These are phyloP conservation scores for Theristicus caerulescens DNA, from an alignment of 2,113 vertebrate genomes.

Conservation along the genomic window DNA sequence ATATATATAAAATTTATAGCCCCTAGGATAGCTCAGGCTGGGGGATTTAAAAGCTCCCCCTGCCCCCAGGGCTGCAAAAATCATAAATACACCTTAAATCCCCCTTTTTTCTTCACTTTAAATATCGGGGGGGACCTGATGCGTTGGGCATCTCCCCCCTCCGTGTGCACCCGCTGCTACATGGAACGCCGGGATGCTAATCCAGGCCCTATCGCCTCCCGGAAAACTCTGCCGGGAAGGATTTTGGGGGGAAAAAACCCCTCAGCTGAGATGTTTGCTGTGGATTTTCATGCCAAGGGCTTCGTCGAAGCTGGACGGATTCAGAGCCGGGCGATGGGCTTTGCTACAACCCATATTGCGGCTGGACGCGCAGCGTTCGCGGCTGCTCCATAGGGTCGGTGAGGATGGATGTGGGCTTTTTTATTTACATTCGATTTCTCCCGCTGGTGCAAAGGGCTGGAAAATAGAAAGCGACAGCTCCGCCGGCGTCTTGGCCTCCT, in stretches of 20 bases:
- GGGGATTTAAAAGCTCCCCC: neutral
- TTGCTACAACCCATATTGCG: fast-evolving
- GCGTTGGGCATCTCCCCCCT: fast-evolving
- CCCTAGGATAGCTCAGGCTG: neutral
- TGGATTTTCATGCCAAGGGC: neutral
- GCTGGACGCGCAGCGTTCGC: fast-evolving
- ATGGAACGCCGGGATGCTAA: fast-evolving
- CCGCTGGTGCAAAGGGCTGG: neutral
- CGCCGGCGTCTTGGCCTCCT: neutral
- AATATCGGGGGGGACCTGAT: fast-evolving
- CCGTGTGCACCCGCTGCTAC: fast-evolving
- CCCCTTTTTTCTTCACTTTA: neutral
- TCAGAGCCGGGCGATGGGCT: fast-evolving
- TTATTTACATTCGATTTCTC: neutral
- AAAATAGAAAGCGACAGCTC: conserved; percentile 21
- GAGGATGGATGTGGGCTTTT: neutral
- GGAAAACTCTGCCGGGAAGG: neutral
- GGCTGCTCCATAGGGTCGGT: fast-evolving
- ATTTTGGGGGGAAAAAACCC: fast-evolving
- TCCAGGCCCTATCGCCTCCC: fast-evolving
- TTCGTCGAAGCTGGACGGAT: fast-evolving
- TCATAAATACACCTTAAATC: neutral
- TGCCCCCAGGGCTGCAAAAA: neutral
- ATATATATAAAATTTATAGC: neutral
- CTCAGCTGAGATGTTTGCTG: fast-evolving